Base-by-base conservation (phyloP, 2,797 vertebrate genomes). In the Poecilia wingei region DNA sequence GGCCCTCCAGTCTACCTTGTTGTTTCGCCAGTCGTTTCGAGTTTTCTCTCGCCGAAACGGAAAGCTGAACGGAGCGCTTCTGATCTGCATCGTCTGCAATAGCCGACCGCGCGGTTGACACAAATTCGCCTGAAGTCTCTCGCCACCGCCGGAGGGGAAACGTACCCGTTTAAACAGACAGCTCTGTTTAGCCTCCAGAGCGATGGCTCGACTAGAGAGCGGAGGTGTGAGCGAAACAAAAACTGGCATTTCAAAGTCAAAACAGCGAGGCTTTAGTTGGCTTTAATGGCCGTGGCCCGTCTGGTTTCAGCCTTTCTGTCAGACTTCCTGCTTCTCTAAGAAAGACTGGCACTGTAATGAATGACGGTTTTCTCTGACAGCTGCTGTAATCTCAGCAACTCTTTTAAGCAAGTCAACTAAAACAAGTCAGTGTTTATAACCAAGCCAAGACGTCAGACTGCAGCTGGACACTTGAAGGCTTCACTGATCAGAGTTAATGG, bases 1-100 rank as follows among this genome's bases (percentile, higher is more conserved):
- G 79, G 59, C 78, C 93, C 91, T 94, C 91, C 89, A 78, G 84
- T 91, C 79, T 66, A 71, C 73, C 75, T 79, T 22, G 41, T 4
- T 39, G 78, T 76, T 68, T 16, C 18, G 14, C 36, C 20, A 61
- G 78, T 57, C 69, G 84, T 89, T 57, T 73, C 45, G 16, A n/a
- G 45, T 75, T 79, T 73, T 10, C 31, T 76, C 41, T 5, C 6
- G 13, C 46, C 74, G 46, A 25, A 82, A 39, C 45, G 47, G 73
- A 53, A 49, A 78, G 84, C 72, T 72, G 87, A 45, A 72, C 10
- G 4, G 28, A 69, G 72, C 80, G 79, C 12, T 79, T 86, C 85
- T 79, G 82, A 86, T 79, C 31, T 3, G 79, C 83, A 49, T 84
- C 78, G 84, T 57, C 25, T 45, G 68, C 76, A 87, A 86, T 89